phyloP scores from a whole-genome alignment of 1,140 invertebrate species.

The Heterodera carotae region DNA sequence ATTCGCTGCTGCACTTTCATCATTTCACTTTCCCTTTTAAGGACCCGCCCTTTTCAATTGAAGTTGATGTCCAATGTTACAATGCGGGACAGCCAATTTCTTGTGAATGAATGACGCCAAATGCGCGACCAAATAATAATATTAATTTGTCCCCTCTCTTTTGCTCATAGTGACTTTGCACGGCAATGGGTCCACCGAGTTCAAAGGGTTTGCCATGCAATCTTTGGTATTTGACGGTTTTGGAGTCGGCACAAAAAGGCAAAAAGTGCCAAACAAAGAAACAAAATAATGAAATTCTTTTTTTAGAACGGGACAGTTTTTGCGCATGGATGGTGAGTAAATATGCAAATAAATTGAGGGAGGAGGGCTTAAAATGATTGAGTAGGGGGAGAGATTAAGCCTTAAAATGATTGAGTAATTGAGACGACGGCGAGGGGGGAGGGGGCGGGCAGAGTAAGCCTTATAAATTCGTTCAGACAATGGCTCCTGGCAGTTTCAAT shows the following conservation, averaged over 20 bases:
- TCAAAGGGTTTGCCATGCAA: conserved; percentile 65
- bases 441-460: background rate
- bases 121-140: conserved; percentile 16
- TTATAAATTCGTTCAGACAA: conserved; percentile 51
- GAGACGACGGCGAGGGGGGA: too few relatives aligned
- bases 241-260: conserved; percentile 47
- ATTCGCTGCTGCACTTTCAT: too few relatives aligned
- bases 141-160: conserved; percentile 8
- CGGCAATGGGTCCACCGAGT: conserved; percentile 52
- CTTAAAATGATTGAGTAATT: too few relatives aligned
- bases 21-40: background rate
- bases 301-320: conserved; percentile 61
- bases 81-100: conserved; percentile 60
- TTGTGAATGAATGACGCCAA: conserved; percentile 43
- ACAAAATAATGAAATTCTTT: background rate
- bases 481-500: conserved; percentile 61
- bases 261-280: conserved; percentile 38
- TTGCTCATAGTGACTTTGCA: conserved; percentile 51
- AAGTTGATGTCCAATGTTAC: conserved; percentile 58
- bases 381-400: background rate
- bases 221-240: conserved; percentile 57
- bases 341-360: background rate
- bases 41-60: conserved; percentile 58
- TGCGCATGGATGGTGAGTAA: conserved; percentile 49
- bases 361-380: too few relatives aligned